Evolutionary conservation across 2,113 vertebrate species (phyloP).

Genomic region (Acrocephalus kingi): DNA sequence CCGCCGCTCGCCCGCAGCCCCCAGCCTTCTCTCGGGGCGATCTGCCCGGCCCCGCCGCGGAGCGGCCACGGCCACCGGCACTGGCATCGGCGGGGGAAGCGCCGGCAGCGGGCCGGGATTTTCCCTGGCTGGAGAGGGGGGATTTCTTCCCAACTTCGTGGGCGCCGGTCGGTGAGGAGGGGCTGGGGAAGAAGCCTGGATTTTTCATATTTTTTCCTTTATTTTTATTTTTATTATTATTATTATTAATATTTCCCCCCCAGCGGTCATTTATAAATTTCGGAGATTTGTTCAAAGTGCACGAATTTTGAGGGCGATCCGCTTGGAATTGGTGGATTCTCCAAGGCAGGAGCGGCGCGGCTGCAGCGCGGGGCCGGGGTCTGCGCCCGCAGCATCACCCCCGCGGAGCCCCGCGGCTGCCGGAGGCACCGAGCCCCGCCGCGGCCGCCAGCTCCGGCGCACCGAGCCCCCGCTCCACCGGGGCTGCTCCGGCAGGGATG

Average conservation of each 20-base stretch:
- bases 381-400: background rate
- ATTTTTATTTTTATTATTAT: background rate
- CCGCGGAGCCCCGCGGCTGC: background rate
- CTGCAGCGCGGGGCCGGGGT: background rate
- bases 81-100: background rate
- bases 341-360: background rate
- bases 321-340: background rate
- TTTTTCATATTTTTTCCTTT: background rate
- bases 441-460: background rate
- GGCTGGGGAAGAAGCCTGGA: background rate
- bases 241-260: background rate
- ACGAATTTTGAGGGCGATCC: background rate
- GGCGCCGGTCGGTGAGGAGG: conserved; percentile 5
- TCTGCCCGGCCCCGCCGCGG: background rate
- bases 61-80: background rate
- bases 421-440: background rate
- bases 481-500: background rate
- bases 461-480: background rate
- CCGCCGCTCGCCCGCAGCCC: background rate
- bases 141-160: conserved; percentile 23
- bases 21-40: background rate
- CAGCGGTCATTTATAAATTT: background rate
- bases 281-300: background rate
- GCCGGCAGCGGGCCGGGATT: background rate
- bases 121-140: background rate